Percentiles rank a stretch among this genome's conserved stretches.
phyloP scores from a whole-genome alignment of 1,140 invertebrate species.

The Drosophila takahashii region DNA sequence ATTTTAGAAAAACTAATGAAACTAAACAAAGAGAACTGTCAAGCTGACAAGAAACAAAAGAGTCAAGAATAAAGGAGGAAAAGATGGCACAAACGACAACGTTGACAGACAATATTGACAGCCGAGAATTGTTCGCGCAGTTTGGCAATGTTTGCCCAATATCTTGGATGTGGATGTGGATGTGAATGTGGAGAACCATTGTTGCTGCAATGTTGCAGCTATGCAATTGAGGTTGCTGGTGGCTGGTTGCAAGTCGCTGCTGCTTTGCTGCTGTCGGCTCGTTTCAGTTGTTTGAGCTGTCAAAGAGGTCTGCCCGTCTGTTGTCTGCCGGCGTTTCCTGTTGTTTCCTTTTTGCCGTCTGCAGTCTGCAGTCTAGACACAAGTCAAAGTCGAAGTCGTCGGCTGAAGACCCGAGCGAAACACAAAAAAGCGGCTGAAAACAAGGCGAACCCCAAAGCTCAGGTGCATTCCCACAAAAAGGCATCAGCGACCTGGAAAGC shows the following conservation, averaged over 20 bases:
- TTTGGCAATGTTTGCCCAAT: conserved; percentile 74
- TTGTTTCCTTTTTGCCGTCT: conserved; percentile 70
- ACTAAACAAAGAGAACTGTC: not conserved
- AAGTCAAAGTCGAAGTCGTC: conserved; percentile 66
- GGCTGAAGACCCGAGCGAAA: conserved; percentile 36
- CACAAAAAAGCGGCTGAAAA: conserved; percentile 10
- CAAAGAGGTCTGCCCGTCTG: conserved; percentile 72
- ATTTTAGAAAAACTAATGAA: conserved; percentile 24
- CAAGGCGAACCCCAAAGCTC: conserved; percentile 53
- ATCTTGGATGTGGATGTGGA: conserved; percentile 8
- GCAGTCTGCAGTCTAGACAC: conserved; percentile 71
- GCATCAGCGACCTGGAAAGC: conserved; percentile 38
- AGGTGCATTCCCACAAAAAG: conserved; percentile 56
- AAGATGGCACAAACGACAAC: conserved; percentile 19
- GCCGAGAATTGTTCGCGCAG: conserved; percentile 78
- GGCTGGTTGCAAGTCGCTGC: conserved; percentile 35
- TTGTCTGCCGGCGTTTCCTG: conserved; percentile 72
- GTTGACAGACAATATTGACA: conserved; percentile 77
- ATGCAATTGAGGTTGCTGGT: conserved; percentile 50
- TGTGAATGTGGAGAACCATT: conserved; percentile 27
- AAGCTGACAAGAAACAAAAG: conserved; percentile 11
- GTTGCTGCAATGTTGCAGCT: conserved; percentile 54
- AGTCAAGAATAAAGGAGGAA: conserved; percentile 6
- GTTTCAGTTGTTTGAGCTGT: conserved; percentile 74
- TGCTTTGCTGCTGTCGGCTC: conserved; percentile 40